Evolutionary conservation across 1,140 invertebrate genomes (phyloP).

Genomic region (Drosophila pectinifera): DNA sequence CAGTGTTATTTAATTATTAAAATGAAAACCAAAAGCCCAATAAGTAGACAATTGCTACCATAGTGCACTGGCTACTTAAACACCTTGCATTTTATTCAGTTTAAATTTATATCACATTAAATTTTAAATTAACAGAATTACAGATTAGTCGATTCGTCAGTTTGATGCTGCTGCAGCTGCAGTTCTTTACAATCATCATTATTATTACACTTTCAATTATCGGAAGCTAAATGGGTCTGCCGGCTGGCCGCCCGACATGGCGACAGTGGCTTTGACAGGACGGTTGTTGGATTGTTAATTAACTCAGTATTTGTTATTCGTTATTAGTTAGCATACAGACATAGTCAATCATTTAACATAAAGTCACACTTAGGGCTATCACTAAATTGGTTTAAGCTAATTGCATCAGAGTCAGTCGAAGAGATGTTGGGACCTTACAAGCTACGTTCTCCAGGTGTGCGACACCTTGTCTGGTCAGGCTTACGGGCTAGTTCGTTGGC

Average conservation of each 20-base stretch:
- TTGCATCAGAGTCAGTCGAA: conserved; percentile 83
- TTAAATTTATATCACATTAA: conserved; percentile 83
- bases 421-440: conserved; percentile 65
- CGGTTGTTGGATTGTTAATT: conserved; percentile 22
- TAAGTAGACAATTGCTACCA: background rate
- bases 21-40: background rate
- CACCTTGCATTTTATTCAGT: conserved; percentile 63
- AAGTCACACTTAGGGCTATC: conserved; percentile 64
- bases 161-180: conserved; percentile 46
- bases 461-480: conserved; percentile 62
- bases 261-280: conserved; percentile 30
- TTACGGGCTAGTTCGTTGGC: conserved; percentile 67
- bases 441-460: conserved; percentile 66
- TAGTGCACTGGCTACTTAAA: conserved; percentile 22
- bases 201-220: conserved; percentile 27
- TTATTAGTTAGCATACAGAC: conserved; percentile 26
- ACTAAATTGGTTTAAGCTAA: conserved; percentile 78
- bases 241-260: background rate
- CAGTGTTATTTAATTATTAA: background rate
- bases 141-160: conserved; percentile 73
- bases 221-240: conserved; percentile 33
- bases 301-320: background rate
- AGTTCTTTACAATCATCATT: conserved; percentile 39
- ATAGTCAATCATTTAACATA: conserved; percentile 60
- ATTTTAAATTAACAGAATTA: conserved; percentile 80